Percentiles rank a stretch among this genome's conserved stretches.
phyloP scores from a whole-genome alignment of 2,888 invertebrate species.

The Protonemura montana region DNA sequence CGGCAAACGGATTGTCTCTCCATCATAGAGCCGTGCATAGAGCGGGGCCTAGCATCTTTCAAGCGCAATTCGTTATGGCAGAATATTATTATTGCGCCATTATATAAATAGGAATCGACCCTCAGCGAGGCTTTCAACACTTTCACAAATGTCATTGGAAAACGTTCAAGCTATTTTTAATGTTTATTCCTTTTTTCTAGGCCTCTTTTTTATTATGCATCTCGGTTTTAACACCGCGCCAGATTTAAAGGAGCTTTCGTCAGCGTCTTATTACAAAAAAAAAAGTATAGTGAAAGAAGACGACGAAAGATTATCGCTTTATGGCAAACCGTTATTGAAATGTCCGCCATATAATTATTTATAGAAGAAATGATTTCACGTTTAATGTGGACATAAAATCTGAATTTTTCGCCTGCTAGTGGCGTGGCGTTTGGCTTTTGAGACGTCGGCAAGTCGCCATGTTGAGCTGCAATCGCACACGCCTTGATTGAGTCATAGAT shows the following conservation, averaged over 20 bases:
- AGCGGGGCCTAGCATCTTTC: neutral
- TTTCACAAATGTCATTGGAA: constrained; percentile 28
- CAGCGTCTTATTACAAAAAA: constrained; percentile 15
- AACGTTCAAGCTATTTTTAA: constrained; percentile 23
- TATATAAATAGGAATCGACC: constrained; percentile 12
- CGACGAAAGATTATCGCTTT: constrained; percentile 14
- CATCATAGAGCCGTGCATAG: neutral
- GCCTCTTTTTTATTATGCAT: constrained; percentile 7
- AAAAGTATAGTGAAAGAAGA: neutral
- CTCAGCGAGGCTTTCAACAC: constrained; percentile 7
- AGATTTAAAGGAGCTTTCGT: constrained; percentile 16
- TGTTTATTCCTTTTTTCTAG: neutral
- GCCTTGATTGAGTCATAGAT: neutral
- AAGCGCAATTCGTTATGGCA: neutral
- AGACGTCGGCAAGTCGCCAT: neutral
- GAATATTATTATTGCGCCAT: constrained; percentile 12
- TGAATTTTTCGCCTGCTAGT: neutral
- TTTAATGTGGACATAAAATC: constrained; percentile 16
- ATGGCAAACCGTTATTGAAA: constrained; percentile 8
- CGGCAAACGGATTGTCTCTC: neutral
- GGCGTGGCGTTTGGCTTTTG: too few species aligned
- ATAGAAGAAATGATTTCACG: constrained; percentile 8
- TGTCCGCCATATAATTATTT: neutral
- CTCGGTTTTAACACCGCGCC: neutral
- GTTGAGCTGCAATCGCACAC: neutral